These are phyloP conservation scores for Chlorocebus sabaeus DNA, from an alignment of 2,113 vertebrate genomes.

Conservation along the genomic window DNA sequence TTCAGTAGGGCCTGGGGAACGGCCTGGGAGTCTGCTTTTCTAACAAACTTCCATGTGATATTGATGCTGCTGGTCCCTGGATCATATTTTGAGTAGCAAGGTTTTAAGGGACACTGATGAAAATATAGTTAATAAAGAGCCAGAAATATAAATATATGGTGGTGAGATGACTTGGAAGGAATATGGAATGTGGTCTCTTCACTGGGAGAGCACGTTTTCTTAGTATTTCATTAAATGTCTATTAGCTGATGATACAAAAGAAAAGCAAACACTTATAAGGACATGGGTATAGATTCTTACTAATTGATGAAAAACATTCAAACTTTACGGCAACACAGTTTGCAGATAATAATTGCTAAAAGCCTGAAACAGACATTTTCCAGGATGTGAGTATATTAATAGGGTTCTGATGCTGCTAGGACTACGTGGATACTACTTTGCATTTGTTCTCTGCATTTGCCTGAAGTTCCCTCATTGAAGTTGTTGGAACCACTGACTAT, in stretches of 20 bases:
- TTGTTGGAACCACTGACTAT: not conserved
- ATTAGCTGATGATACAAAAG: not conserved
- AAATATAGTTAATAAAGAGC: not conserved
- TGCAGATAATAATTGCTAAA: not conserved
- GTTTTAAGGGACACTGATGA: constrained; percentile 17
- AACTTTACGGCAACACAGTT: not conserved
- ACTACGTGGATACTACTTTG: fast-evolving
- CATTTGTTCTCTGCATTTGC: not conserved
- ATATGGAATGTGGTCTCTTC: not conserved
- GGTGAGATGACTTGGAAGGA: not conserved
- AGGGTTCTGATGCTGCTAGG: not conserved
- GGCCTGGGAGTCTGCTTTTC: not conserved
- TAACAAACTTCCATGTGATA: not conserved
- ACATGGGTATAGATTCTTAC: not conserved
- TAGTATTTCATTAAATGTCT: not conserved
- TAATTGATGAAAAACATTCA: not conserved
- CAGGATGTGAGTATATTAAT: not conserved
- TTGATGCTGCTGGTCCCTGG: too few relatives aligned
- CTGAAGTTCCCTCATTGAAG: not conserved
- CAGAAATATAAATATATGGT: not conserved
- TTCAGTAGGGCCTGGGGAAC: not conserved
- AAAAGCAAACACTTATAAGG: not conserved
- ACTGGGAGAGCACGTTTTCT: not conserved
- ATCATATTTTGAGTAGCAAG: not conserved
- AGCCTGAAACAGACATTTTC: not conserved